phyloP scores from a whole-genome alignment of 2,113 vertebrate species.

The Bujurquina vittata region DNA sequence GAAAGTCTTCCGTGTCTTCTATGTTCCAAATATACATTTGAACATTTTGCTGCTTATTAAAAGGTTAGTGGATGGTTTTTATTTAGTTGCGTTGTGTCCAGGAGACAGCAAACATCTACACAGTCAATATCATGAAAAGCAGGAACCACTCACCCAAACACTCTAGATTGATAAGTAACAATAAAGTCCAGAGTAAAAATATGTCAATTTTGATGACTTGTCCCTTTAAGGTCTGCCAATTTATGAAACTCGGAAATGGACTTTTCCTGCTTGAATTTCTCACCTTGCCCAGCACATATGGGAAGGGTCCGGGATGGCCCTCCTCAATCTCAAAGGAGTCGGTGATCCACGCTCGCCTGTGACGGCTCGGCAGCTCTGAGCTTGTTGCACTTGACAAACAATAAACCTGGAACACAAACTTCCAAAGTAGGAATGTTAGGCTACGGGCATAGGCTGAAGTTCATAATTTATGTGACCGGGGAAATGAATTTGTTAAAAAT shows the following conservation, averaged over 20 bases:
- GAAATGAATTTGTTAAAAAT: background rate
- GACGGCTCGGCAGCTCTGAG: conserved; percentile 44
- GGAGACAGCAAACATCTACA: too few relatives aligned
- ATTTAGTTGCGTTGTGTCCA: too few relatives aligned
- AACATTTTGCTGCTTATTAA: background rate
- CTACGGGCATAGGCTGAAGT: background rate
- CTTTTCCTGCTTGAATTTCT: background rate
- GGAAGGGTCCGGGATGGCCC: conserved; percentile 67
- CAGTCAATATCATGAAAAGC: too few relatives aligned
- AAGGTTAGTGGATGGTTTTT: background rate
- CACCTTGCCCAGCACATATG: conserved; percentile 69
- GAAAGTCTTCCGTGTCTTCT: too few relatives aligned
- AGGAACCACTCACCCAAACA: too few relatives aligned
- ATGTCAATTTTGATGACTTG: too few relatives aligned
- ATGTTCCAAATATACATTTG: background rate
- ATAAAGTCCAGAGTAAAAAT: too few relatives aligned
- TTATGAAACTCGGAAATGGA: background rate
- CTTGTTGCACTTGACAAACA: conserved; percentile 6
- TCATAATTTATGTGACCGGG: background rate
- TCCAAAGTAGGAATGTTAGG: conserved; percentile 1
- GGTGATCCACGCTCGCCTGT: conserved; percentile 67
- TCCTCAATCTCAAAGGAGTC: conserved; percentile 66
- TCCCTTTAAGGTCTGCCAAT: background rate
- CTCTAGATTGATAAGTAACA: too few relatives aligned
- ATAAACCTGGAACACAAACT: conserved; percentile 39